phyloP scores from a whole-genome alignment of 2,113 vertebrate species.

The Etia nguti region DNA sequence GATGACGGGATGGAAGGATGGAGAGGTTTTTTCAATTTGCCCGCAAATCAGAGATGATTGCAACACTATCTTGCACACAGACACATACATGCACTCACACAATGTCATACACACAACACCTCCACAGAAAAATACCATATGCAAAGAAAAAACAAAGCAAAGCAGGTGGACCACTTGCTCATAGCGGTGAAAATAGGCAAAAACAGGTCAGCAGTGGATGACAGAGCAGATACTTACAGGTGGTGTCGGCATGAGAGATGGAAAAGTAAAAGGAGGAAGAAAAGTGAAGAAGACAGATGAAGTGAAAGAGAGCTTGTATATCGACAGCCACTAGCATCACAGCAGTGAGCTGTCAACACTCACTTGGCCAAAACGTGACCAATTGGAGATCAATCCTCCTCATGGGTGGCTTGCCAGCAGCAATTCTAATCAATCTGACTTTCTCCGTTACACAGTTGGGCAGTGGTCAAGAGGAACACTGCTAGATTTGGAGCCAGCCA shows the following conservation, averaged over 20 bases:
- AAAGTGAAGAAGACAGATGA: conserved; percentile 13
- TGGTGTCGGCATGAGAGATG: not conserved
- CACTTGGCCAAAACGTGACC: not conserved
- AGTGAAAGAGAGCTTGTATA: not conserved
- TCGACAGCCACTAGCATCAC: conserved; percentile 5
- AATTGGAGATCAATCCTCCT: conserved; percentile 41
- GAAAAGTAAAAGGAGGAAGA: not conserved
- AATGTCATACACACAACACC: not conserved
- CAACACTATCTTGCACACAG: conserved; percentile 19
- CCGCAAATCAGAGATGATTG: conserved; percentile 57
- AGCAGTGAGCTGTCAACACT: conserved; percentile 22
- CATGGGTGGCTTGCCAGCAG: conserved; percentile 18
- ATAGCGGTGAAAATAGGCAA: not conserved
- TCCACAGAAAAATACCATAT: not conserved
- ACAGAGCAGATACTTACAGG: not conserved
- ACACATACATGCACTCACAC: not conserved
- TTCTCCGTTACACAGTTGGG: not conserved
- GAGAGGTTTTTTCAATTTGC: conserved; percentile 59
- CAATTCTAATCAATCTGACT: conserved; percentile 22
- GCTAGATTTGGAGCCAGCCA: not conserved
- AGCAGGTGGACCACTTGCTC: not conserved
- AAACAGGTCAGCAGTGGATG: not conserved
- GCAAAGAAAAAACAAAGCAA: not conserved
- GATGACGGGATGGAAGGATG: conserved; percentile 35
- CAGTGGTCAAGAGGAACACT: not conserved